Evolutionary conservation across 2,888 invertebrate genomes (phyloP), one percentile per base, ranked within the genome.

Genomic region (Seira ritae): DNA sequence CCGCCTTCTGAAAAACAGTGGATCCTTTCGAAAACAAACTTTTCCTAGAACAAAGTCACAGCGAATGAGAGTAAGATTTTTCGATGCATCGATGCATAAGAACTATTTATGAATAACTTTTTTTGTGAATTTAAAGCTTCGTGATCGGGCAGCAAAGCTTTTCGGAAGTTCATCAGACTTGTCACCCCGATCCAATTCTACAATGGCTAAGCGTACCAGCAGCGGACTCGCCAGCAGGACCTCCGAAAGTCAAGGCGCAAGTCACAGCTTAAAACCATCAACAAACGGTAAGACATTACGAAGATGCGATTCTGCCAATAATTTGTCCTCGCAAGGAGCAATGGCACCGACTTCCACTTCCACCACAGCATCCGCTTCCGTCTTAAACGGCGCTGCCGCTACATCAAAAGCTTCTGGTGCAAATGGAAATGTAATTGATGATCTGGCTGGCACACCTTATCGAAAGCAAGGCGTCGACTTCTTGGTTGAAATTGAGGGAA

Each of bases 401-500:
- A 60, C 60, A 4, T 17, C 60, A 10, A 60, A 60, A 60, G 17
- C 23, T 1, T 20, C 8, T 2, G 60, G 60, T n/a, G 67, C 37
- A 15, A 62, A n/a, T 4, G 19, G 65, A 12, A 37, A 60, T 17
- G 22, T 77, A 17, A 55, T 62, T 23, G 60, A 60, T 8, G 60
- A 72, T 15, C 19, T 15, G n/a, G 31, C 31, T 4, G 22, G 19
- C n/a, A 22, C 24, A 10, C 78, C 86, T 3, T 68, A 80, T 22
- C 85, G 87, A 69, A 87, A 87, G 70, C 88, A 90, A 94, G 95
- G 97, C 80, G 95, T 96, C n/a, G 96, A 97, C 92, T 97, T 96
- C 91, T 92, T 97, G 85, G 95, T 96, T 42, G 97, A 97, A 92
- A 96, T 97, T 80, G 94, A 94, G 89, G 96, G 96, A 31, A 93